These are phyloP conservation scores for Phrynocephalus versicolor DNA, from an alignment of 2,113 vertebrate genomes.

Conservation along the genomic window DNA sequence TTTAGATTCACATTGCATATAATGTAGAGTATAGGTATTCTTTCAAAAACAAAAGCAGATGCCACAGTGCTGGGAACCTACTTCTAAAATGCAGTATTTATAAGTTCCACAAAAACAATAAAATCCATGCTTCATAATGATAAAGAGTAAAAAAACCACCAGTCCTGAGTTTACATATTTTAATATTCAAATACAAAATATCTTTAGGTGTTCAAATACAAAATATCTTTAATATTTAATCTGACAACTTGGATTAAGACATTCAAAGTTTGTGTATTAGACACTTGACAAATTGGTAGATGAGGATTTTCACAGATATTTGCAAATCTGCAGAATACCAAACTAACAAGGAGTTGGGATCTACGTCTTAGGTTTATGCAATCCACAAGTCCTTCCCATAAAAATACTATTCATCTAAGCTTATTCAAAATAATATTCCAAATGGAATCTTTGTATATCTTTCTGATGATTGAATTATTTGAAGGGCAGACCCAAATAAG, in stretches of 20 bases:
- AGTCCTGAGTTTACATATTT: conserved; percentile 41
- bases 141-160: conserved; percentile 37
- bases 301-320: conserved; percentile 40
- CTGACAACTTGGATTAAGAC: conserved; percentile 44
- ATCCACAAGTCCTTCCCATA: conserved; percentile 29
- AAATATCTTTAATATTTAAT: background rate
- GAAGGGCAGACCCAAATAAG: conserved; percentile 2
- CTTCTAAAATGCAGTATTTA: conserved; percentile 8
- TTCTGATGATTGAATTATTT: background rate
- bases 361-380: conserved; percentile 33
- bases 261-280: conserved; percentile 40
- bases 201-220: background rate
- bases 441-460: conserved; percentile 22
- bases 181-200: background rate
- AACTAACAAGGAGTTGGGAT: background rate
- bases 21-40: background rate
- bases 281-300: conserved; percentile 35
- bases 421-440: conserved; percentile 62
- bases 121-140: conserved; percentile 22
- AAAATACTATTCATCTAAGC: conserved; percentile 50
- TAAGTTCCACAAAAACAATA: background rate
- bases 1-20: background rate
- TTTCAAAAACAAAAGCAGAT: background rate
- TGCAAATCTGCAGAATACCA: background rate
- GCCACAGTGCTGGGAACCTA: background rate